phyloP scores from a whole-genome alignment of 2,113 vertebrate genomes.

The Rhagologus leucostigma region DNA sequence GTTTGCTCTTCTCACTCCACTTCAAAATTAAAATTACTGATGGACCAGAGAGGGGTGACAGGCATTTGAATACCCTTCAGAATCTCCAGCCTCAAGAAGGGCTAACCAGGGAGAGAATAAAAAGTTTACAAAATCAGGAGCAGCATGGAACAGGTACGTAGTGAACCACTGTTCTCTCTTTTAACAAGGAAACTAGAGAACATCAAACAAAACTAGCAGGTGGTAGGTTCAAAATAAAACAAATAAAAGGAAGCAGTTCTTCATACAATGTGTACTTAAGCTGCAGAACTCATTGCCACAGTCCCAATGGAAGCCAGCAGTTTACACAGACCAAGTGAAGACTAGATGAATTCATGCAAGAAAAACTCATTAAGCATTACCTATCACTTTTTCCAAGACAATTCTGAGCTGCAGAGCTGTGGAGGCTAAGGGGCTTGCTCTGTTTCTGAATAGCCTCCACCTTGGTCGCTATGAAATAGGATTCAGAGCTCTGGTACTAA shows the following conservation, averaged over 20 bases:
- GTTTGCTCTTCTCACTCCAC: not conserved
- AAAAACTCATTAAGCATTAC: slow-evolving; percentile 13
- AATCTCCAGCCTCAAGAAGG: not conserved
- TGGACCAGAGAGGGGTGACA: not conserved
- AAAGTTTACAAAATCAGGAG: not conserved
- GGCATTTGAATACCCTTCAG: not conserved
- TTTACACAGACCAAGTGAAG: slow-evolving; percentile 27
- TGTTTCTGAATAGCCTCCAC: not conserved
- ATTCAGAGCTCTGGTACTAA: not conserved
- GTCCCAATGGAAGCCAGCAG: slow-evolving; percentile 8
- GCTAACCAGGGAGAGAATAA: not conserved
- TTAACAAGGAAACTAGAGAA: slow-evolving; percentile 59
- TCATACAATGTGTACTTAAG: slow-evolving; percentile 54
- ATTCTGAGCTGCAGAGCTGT: not conserved
- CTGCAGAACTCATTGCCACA: slow-evolving; percentile 26
- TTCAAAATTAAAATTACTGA: not conserved
- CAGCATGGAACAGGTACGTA: not conserved
- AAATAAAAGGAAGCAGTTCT: slow-evolving; percentile 63
- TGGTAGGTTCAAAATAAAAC: slow-evolving; percentile 64
- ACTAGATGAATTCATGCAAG: slow-evolving; percentile 38
- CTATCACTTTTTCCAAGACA: not conserved
- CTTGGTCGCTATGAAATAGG: not conserved
- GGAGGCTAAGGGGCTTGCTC: not conserved
- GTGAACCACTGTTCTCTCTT: slow-evolving; percentile 6
- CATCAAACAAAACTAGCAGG: slow-evolving; percentile 66